Conservation (phyloP, 2,113 vertebrate species). For the Garra rufa region DNA sequence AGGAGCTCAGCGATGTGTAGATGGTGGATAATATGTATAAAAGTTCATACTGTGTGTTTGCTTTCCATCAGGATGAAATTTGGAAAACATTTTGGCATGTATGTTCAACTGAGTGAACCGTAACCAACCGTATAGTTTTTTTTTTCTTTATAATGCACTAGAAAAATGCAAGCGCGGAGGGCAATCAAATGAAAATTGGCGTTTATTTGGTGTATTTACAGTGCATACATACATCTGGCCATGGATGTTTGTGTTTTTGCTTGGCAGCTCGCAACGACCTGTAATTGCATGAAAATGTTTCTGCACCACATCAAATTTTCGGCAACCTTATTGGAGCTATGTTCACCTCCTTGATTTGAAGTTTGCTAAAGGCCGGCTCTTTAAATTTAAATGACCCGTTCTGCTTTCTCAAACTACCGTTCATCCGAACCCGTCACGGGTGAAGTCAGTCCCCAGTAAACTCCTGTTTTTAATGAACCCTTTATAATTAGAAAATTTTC, state of each 20-base stretch:
- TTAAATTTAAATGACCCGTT: constrained; percentile 36
- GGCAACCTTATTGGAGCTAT: neutral
- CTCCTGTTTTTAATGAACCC: constrained; percentile 41
- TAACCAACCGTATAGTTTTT: constrained; percentile 36
- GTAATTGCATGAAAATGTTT: constrained; percentile 18
- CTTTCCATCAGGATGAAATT: constrained; percentile 62
- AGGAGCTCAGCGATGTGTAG: constrained; percentile 25
- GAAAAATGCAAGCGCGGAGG: constrained; percentile 46
- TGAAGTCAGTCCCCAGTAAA: constrained; percentile 27
- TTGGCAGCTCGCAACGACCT: neutral
- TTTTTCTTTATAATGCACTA: constrained; percentile 25
- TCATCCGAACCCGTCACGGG: constrained; percentile 17
- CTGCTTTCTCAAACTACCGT: constrained; percentile 15
- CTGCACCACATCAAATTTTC: constrained; percentile 32
- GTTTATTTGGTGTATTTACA: constrained; percentile 39
- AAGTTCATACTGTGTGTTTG: constrained; percentile 48
- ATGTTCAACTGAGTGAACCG: constrained; percentile 61
- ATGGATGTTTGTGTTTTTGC: constrained; percentile 38
- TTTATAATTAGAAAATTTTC: constrained; percentile 38
- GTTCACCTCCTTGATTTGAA: constrained; percentile 3
- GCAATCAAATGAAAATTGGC: constrained; percentile 40
- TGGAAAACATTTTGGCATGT: constrained; percentile 60
- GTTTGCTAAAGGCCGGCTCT: constrained; percentile 6
- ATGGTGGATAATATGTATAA: constrained; percentile 29
- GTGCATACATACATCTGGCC: constrained; percentile 27